Conservation (phyloP, 2,113 vertebrate species). For the Notechis scutatus region DNA sequence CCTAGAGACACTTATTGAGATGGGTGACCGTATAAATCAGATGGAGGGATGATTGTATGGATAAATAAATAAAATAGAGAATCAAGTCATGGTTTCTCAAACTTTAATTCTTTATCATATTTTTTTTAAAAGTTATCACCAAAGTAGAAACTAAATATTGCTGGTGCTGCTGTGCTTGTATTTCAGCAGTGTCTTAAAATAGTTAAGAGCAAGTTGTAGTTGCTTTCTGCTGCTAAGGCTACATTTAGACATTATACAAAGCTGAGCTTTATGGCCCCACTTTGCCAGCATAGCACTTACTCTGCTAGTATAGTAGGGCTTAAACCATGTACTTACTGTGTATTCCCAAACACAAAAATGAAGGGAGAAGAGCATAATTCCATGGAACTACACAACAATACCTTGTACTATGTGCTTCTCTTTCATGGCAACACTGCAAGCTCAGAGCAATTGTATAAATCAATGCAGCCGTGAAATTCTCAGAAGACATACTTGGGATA, state of each 20-base stretch:
- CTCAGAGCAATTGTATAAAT: not conserved
- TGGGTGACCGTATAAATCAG: not conserved
- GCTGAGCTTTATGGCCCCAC: not conserved
- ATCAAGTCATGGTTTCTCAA: not conserved
- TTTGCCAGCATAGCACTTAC: not conserved
- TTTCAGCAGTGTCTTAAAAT: not conserved
- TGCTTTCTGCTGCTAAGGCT: not conserved
- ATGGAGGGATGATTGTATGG: not conserved
- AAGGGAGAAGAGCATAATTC: not conserved
- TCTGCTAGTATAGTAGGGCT: not conserved
- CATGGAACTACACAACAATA: not conserved
- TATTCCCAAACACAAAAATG: not conserved
- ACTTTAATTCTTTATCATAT: not conserved
- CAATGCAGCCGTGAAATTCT: not conserved
- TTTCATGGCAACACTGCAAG: not conserved
- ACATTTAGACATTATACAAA: not conserved
- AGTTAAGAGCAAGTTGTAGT: not conserved
- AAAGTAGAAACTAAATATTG: not conserved
- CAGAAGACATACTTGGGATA: not conserved
- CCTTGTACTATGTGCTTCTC: not conserved
- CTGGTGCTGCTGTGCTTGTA: not conserved
- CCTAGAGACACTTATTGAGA: not conserved
- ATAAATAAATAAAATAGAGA: not conserved
- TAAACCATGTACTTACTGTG: not conserved
- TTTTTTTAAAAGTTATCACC: not conserved